Evolutionary conservation across 2,888 invertebrate genomes (phyloP).

Genomic region (Lepidocyrtoides sp.): DNA sequence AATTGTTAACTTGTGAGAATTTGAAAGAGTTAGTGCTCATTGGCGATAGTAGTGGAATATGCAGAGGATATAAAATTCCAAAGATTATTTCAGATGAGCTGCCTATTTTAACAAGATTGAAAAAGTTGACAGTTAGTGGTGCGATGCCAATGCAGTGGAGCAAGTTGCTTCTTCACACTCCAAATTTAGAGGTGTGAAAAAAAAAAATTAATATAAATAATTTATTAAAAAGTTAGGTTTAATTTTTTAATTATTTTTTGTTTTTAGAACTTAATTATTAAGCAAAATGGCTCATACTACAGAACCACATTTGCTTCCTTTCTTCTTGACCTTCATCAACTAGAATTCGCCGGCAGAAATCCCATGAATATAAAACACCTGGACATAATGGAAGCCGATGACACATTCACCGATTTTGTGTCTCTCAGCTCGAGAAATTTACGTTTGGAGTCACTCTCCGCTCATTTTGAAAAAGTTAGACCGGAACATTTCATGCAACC

Average conservation of each 20-base stretch:
- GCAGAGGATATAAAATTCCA: neutral
- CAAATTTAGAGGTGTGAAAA: neutral
- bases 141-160: slow-evolving; percentile 18
- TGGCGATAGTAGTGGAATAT: neutral
- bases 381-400: slow-evolving; percentile 13
- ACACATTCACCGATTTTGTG: slow-evolving; percentile 9
- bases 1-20: neutral
- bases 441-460: neutral
- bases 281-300: neutral
- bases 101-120: neutral
- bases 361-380: neutral
- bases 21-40: neutral
- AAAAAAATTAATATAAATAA: neutral
- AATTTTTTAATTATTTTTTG: neutral
- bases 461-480: neutral
- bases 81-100: neutral
- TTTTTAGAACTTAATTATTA: slow-evolving; percentile 8
- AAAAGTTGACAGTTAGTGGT: neutral
- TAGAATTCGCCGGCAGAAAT: neutral
- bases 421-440: neutral
- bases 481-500: slow-evolving; percentile 18
- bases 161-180: neutral
- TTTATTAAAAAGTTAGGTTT: no score
- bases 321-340: slow-evolving; percentile 12
- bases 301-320: neutral